These are phyloP conservation scores for Tipula confusa DNA, from an alignment of 2,888 invertebrate species.

Conservation along the genomic window DNA sequence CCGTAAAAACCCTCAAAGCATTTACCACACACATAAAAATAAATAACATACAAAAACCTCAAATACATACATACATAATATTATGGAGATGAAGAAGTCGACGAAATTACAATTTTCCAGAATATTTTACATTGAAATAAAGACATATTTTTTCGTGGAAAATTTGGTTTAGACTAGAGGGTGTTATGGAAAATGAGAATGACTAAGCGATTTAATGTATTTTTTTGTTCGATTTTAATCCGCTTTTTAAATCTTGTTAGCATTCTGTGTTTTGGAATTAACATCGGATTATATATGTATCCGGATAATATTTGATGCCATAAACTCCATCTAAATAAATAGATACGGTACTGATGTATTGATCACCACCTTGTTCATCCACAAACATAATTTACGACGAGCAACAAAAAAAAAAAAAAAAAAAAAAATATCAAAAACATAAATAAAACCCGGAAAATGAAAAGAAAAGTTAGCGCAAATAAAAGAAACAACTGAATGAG, in stretches of 20 bases:
- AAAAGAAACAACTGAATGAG: not conserved
- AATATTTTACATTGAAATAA: not conserved
- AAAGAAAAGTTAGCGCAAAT: not conserved
- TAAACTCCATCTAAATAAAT: not conserved
- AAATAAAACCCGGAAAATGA: not conserved
- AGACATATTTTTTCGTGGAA: slow-evolving; percentile 3
- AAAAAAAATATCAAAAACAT: too few species aligned
- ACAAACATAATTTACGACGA: not conserved
- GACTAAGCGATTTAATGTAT: not conserved
- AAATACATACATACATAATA: not conserved
- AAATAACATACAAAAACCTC: not conserved
- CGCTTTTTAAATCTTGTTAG: not conserved
- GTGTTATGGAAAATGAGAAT: not conserved
- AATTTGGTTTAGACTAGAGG: not conserved
- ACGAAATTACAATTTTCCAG: not conserved
- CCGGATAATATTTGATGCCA: not conserved
- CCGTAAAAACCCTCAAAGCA: not conserved
- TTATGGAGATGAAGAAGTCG: not conserved
- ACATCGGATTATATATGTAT: not conserved
- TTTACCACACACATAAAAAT: not conserved
- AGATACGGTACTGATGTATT: not conserved
- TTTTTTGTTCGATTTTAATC: not conserved
- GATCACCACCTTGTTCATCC: not conserved
- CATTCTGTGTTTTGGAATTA: not conserved
- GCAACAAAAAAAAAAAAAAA: not conserved